Percentiles rank a stretch among this genome's conserved stretches.
phyloP scores from a whole-genome alignment of 2,797 vertebrate species.

The Helostoma temminkii region DNA sequence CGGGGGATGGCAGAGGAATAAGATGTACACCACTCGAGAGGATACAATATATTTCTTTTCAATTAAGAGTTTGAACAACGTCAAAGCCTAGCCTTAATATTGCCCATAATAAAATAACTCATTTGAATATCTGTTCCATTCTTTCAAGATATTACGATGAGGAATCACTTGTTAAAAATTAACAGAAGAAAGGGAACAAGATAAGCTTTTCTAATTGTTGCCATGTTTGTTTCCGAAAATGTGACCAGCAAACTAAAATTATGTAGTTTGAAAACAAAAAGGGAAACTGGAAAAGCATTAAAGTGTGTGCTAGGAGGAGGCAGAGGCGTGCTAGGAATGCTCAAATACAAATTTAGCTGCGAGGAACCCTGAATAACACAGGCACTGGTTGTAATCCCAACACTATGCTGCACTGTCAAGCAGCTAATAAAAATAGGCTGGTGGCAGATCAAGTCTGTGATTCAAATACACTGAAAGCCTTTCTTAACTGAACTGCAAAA shows the following conservation, averaged over 20 bases:
- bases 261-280: slow-evolving; percentile 71
- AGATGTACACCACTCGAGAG: slow-evolving; percentile 84
- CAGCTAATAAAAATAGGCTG: slow-evolving; percentile 87
- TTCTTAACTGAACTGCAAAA: slow-evolving; percentile 83
- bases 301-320: slow-evolving; percentile 64
- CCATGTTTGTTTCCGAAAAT: slow-evolving; percentile 83
- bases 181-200: slow-evolving; percentile 58
- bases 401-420: slow-evolving; percentile 84
- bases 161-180: slow-evolving; percentile 76
- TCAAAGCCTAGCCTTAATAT: slow-evolving; percentile 77
- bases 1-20: slow-evolving; percentile 78
- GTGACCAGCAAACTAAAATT: slow-evolving; percentile 76
- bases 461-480: slow-evolving; percentile 85
- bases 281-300: slow-evolving; percentile 68
- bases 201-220: slow-evolving; percentile 82
- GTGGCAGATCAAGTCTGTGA: slow-evolving; percentile 84
- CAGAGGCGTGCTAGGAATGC: slow-evolving; percentile 74
- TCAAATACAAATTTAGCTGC: slow-evolving; percentile 77
- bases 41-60: slow-evolving; percentile 83
- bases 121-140: slow-evolving; percentile 83
- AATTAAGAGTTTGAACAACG: slow-evolving; percentile 81
- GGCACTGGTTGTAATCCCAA: slow-evolving; percentile 82
- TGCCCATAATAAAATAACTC: slow-evolving; percentile 80
- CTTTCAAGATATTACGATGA: slow-evolving; percentile 79
- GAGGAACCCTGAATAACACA: slow-evolving; percentile 81